These are phyloP conservation scores for Sinhomidia bicolor DNA, from an alignment of 2,888 invertebrate species.

Conservation along the genomic window DNA sequence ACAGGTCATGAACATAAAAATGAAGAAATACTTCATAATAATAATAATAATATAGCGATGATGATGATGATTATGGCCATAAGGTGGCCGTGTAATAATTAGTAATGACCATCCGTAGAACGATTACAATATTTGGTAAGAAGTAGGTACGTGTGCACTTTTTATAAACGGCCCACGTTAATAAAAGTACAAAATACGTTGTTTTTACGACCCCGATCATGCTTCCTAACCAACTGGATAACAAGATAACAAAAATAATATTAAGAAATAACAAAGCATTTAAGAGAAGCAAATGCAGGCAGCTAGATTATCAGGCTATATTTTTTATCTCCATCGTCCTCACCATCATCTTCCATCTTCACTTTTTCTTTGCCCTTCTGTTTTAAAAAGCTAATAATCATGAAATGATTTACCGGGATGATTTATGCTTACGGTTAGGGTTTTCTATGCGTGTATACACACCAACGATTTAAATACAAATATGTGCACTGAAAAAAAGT, in stretches of 20 bases:
- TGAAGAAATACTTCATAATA: conserved; percentile 43
- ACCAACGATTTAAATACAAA: background rate
- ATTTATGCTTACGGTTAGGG: conserved; percentile 73
- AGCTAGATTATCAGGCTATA: conserved; percentile 14
- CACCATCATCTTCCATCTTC: conserved; percentile 6
- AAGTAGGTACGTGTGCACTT: background rate
- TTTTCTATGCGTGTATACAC: background rate
- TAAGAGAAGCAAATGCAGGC: background rate
- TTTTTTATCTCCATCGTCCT: conserved; percentile 9
- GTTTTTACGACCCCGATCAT: conserved; percentile 15
- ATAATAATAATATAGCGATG: conserved; percentile 3
- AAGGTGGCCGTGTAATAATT: conserved; percentile 46
- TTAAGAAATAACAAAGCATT: too few relatives aligned
- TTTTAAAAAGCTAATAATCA: conserved; percentile 71
- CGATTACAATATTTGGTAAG: background rate
- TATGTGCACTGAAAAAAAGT: background rate
- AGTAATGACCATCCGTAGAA: conserved; percentile 3
- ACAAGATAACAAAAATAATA: conserved; percentile 18
- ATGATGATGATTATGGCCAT: conserved; percentile 37
- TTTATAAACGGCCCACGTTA: background rate
- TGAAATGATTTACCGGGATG: conserved; percentile 80
- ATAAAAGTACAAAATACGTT: background rate
- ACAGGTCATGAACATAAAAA: conserved; percentile 45
- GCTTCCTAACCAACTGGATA: conserved; percentile 23
- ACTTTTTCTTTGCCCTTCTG: conserved; percentile 30